Conservation (phyloP, 2,797 vertebrate genomes). For the Rhabdomys pumilio region DNA sequence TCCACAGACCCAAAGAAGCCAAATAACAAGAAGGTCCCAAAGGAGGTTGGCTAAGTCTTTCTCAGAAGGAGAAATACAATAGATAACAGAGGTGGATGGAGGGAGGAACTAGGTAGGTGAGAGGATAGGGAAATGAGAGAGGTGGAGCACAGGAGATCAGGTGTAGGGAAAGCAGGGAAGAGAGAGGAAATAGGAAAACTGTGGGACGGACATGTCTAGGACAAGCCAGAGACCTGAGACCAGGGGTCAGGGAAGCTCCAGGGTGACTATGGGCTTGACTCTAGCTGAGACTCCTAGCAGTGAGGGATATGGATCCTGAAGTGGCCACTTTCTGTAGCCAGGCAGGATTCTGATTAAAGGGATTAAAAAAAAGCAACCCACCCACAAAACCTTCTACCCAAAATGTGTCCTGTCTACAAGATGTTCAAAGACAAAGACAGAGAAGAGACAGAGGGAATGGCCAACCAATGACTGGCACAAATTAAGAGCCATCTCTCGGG, state of each 20-base stretch:
- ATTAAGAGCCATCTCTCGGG: background rate
- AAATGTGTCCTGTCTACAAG: background rate
- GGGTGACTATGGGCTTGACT: background rate
- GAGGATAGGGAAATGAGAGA: background rate
- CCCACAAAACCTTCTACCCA: background rate
- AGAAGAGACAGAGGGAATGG: background rate
- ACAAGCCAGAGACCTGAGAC: background rate
- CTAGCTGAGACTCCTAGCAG: background rate
- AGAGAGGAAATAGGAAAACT: background rate
- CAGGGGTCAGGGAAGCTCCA: background rate
- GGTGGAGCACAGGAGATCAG: background rate
- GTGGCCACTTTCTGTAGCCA: background rate
- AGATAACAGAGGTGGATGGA: background rate
- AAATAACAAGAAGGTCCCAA: background rate
- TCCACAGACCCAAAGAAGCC: background rate
- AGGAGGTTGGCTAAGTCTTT: background rate
- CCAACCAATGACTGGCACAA: background rate
- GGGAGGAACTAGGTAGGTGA: background rate
- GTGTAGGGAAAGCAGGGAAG: background rate
- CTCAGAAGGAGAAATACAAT: background rate
- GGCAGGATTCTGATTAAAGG: background rate
- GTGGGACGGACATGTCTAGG: no score
- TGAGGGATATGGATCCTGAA: background rate
- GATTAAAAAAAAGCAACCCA: background rate
- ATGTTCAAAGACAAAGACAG: background rate